Conservation (phyloP, 2,113 vertebrate genomes). For the Pelvicachromis taeniatus region DNA sequence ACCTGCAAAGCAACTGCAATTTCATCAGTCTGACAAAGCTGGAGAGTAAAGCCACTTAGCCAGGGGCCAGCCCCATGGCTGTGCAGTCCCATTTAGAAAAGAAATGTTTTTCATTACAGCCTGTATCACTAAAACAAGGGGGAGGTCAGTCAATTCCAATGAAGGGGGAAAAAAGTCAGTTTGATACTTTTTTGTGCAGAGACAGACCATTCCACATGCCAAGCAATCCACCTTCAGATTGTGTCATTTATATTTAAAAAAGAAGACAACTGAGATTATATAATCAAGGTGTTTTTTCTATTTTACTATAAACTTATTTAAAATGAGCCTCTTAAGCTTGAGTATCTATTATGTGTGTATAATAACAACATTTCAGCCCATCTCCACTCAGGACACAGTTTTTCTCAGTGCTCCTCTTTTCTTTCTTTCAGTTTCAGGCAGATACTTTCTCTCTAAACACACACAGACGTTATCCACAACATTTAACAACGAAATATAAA, state of each 20-base stretch:
- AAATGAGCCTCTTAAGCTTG: not conserved
- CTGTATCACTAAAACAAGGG: not conserved
- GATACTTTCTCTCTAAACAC: not conserved
- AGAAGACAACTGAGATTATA: not conserved
- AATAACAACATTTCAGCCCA: not conserved
- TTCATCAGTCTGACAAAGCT: constrained; percentile 31
- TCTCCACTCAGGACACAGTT: not conserved
- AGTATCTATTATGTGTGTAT: not conserved
- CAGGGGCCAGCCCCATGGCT: not conserved
- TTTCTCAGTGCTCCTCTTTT: not conserved
- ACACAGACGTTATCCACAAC: too few relatives aligned
- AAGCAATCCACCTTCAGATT: not conserved
- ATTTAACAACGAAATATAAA: too few relatives aligned
- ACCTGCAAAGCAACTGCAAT: constrained; percentile 11
- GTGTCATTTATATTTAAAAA: not conserved
- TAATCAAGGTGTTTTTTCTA: not conserved
- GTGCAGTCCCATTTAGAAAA: constrained; percentile 29
- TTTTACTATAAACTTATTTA: not conserved
- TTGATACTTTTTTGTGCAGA: not conserved
- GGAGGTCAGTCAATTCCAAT: not conserved
- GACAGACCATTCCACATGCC: not conserved
- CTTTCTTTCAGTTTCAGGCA: not conserved
- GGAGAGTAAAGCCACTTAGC: constrained; percentile 33
- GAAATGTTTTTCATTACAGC: constrained; percentile 42
- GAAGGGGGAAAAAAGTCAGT: not conserved